phyloP scores from a whole-genome alignment of 2,113 vertebrate genomes.

The Charadrius vociferus region DNA sequence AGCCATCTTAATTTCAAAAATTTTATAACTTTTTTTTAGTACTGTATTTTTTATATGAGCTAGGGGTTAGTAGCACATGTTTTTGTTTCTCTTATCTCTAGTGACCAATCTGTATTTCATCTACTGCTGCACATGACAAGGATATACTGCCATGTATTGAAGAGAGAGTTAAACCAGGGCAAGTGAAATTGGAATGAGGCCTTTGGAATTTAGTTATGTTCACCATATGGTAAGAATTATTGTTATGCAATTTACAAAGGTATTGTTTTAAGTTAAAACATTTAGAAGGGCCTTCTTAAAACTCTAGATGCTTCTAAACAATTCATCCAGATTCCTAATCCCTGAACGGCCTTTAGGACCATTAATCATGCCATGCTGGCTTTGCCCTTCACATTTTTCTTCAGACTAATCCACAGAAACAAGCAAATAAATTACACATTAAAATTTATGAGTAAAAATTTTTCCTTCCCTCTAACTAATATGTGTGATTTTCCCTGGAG shows the following conservation, averaged over 20 bases:
- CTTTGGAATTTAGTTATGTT: neutral
- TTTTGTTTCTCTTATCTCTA: neutral
- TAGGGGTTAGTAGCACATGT: neutral
- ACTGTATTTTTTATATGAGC: neutral
- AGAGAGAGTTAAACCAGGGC: neutral
- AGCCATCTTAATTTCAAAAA: neutral
- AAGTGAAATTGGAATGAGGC: neutral
- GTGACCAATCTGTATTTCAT: neutral
- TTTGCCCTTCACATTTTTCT: slow-evolving; percentile 32
- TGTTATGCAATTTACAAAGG: slow-evolving; percentile 8
- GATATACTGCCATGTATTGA: neutral
- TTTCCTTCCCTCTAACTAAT: slow-evolving; percentile 43
- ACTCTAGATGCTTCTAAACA: neutral
- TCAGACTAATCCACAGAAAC: slow-evolving; percentile 36
- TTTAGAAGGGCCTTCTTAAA: neutral
- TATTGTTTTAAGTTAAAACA: slow-evolving; percentile 13
- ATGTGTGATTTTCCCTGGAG: slow-evolving; percentile 37
- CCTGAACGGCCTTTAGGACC: neutral
- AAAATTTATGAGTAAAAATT: slow-evolving; percentile 50
- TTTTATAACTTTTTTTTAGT: neutral
- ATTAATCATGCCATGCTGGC: slow-evolving; percentile 1
- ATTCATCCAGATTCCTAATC: slow-evolving; percentile 5
- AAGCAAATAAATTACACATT: slow-evolving; percentile 59
- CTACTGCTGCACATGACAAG: neutral
- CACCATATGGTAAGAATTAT: slow-evolving; percentile 11